Percentiles rank a stretch among this genome's conserved stretches.
Evolutionary conservation across 2,888 invertebrate species (phyloP).

Genomic region (Cephus pygmeus): DNA sequence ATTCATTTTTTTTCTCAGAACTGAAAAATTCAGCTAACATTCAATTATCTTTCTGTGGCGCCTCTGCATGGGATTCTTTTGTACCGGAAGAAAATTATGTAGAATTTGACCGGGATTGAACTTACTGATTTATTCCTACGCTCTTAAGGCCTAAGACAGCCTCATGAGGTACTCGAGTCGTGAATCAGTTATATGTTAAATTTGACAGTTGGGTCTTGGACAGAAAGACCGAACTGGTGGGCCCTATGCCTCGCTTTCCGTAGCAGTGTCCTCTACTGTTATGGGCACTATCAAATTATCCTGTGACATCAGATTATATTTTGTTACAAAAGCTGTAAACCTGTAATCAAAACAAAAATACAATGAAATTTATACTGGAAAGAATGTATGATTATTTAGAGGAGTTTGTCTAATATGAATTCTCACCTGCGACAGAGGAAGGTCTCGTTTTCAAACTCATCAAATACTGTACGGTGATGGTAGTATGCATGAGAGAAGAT

Average conservation of each 20-base stretch:
- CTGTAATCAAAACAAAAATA: slow-evolving; percentile 54
- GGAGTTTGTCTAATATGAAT: background rate
- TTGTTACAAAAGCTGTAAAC: slow-evolving; percentile 97
- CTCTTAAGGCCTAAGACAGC: background rate
- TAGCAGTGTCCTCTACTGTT: slow-evolving; percentile 77
- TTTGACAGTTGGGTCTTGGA: slow-evolving; percentile 6
- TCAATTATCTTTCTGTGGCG: too few species aligned
- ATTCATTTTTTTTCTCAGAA: too few species aligned
- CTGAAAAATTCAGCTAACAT: too few species aligned
- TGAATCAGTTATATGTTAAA: slow-evolving; percentile 2
- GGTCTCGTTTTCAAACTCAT: slow-evolving; percentile 97
- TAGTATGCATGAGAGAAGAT: slow-evolving; percentile 99
- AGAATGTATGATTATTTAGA: background rate
- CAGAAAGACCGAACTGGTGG: background rate
- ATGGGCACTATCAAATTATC: slow-evolving; percentile 99
- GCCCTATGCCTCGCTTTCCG: slow-evolving; percentile 54
- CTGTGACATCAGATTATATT: slow-evolving; percentile 97
- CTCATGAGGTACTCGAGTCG: background rate
- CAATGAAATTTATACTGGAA: background rate
- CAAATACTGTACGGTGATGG: slow-evolving; percentile 96
- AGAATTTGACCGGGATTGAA: slow-evolving; percentile 17
- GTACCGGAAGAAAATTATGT: too few species aligned
- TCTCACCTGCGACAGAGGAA: slow-evolving; percentile 83
- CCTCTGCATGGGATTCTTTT: too few species aligned
- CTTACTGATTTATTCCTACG: slow-evolving; percentile 9